Evolutionary conservation across 2,113 vertebrate species (phyloP).

Genomic region (Cebidichthys violaceus): DNA sequence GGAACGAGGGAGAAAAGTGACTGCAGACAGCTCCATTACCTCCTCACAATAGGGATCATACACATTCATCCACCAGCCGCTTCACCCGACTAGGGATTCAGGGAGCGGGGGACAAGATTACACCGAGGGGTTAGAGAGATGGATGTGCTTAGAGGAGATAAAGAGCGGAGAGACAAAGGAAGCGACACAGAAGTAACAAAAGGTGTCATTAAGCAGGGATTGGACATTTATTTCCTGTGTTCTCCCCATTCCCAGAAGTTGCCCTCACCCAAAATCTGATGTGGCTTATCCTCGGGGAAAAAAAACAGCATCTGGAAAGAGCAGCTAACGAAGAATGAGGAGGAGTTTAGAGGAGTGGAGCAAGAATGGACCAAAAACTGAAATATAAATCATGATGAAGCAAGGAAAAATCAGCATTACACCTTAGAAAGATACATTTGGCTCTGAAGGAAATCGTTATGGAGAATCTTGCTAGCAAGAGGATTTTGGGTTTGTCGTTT

Average conservation of each 20-base stretch:
- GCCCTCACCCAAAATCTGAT: constrained; percentile 56
- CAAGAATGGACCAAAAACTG: constrained; percentile 23
- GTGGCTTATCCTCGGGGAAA: constrained; percentile 51
- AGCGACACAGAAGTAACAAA: constrained; percentile 38
- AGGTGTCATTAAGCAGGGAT: constrained; percentile 41
- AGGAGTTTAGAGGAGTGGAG: constrained; percentile 63
- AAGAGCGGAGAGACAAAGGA: constrained; percentile 46
- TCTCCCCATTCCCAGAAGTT: constrained; percentile 45
- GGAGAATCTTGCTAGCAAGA: constrained; percentile 22
- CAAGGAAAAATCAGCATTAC: constrained; percentile 12
- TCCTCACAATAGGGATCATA: constrained; percentile 72
- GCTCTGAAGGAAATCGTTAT: constrained; percentile 32
- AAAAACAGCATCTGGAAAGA: constrained; percentile 60
- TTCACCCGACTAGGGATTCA: constrained; percentile 46
- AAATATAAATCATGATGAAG: constrained; percentile 31
- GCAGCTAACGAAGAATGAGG: constrained; percentile 60
- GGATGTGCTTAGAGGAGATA: constrained; percentile 59
- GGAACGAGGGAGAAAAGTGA: constrained; percentile 18
- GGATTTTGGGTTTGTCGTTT: constrained; percentile 43
- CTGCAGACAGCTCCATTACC: constrained; percentile 73
- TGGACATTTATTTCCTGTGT: neutral
- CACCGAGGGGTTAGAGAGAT: constrained; percentile 43
- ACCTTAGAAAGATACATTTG: constrained; percentile 30
- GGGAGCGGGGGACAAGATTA: constrained; percentile 60
- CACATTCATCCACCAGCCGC: constrained; percentile 60